Conservation (phyloP, 2,797 vertebrate species). For the Parauchenoglanis ngamensis region DNA sequence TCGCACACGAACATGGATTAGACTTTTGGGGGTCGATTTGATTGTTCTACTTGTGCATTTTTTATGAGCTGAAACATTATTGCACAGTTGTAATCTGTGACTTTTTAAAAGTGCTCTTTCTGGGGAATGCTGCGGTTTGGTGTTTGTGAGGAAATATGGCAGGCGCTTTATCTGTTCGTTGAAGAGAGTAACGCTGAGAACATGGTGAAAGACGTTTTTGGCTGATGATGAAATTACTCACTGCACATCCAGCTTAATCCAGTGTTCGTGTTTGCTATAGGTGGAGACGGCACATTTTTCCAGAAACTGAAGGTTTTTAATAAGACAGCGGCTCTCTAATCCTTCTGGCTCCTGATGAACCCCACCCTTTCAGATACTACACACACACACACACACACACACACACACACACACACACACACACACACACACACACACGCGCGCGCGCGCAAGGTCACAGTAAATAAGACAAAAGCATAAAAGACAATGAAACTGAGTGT, state of each 20-base stretch:
- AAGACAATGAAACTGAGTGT: constrained; percentile 9
- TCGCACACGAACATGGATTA: not conserved
- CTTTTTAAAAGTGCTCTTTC: not conserved
- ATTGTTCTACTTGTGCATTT: not conserved
- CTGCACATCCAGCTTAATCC: constrained; percentile 35
- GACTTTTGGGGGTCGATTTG: not conserved
- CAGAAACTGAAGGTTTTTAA: constrained; percentile 45
- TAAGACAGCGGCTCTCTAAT: constrained; percentile 53
- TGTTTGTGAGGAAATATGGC: not conserved
- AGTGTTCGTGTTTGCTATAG: constrained; percentile 16
- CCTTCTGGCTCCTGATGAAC: constrained; percentile 49
- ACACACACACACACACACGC: not conserved
- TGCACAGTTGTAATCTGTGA: not conserved
- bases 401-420: constrained; percentile 10
- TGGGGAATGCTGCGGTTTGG: not conserved
- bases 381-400: constrained; percentile 37
- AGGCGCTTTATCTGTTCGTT: not conserved
- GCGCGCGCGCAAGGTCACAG: constrained; percentile 3
- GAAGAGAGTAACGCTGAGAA: constrained; percentile 1
- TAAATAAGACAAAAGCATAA: constrained; percentile 26
- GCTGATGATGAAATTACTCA: constrained; percentile 25
- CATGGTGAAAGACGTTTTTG: not conserved
- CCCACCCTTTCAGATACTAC: constrained; percentile 28
- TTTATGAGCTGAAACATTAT: not conserved
- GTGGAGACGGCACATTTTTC: constrained; percentile 28